Evolutionary conservation across 2,888 invertebrate species (phyloP).

Genomic region (Thymelicus acteon): DNA sequence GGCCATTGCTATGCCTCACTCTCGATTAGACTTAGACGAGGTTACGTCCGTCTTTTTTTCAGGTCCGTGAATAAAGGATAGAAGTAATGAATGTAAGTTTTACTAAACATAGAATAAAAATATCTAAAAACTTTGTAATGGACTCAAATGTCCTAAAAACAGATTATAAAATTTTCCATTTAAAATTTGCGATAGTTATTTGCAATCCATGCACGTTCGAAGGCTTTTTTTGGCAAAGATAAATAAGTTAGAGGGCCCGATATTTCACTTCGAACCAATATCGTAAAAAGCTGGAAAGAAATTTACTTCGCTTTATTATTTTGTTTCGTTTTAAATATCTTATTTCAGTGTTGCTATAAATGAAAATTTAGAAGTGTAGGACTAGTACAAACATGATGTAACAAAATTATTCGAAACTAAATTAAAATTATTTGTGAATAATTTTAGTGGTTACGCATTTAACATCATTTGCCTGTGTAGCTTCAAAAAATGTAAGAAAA

Average conservation of each 20-base stretch:
- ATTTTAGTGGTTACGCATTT: too few relatives aligned
- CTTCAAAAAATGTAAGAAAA: too few relatives aligned
- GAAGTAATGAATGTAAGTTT: too few relatives aligned
- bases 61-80: too few relatives aligned
- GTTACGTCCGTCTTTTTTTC: too few relatives aligned
- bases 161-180: slow-evolving; percentile 58
- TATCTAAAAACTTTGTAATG: slow-evolving; percentile 9
- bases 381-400: too few relatives aligned
- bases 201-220: slow-evolving; percentile 68
- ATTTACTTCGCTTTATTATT: slow-evolving; percentile 13
- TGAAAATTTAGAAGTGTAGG: neutral
- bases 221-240: slow-evolving; percentile 63
- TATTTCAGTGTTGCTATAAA: neutral
- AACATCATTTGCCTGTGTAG: too few relatives aligned
- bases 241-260: slow-evolving; percentile 71
- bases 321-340: neutral
- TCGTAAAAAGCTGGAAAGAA: slow-evolving; percentile 63
- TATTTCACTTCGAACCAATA: slow-evolving; percentile 76
- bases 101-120: too few relatives aligned
- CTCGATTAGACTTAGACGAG: too few relatives aligned
- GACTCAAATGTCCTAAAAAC: slow-evolving; percentile 9
- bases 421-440: too few relatives aligned
- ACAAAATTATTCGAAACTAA: too few relatives aligned
- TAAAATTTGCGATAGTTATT: slow-evolving; percentile 62
- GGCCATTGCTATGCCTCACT: too few relatives aligned